These are phyloP conservation scores for Eupsilia transversa DNA, from an alignment of 2,888 invertebrate species.

Conservation along the genomic window DNA sequence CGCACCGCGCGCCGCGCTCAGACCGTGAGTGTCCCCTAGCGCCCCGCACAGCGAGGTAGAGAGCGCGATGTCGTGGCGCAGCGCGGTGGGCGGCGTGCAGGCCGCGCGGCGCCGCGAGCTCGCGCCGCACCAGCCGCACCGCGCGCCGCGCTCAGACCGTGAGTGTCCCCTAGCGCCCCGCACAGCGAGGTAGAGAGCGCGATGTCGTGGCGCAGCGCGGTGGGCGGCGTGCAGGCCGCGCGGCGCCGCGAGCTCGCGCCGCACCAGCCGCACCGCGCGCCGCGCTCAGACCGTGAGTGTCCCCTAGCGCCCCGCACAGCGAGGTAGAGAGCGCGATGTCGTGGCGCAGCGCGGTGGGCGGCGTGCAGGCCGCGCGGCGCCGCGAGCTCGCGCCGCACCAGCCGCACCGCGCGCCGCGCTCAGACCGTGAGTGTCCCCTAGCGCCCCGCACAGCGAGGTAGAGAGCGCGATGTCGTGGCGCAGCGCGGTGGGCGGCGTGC, in stretches of 20 bases:
- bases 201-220: constrained; percentile 93
- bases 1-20: constrained; percentile 53
- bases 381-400: neutral
- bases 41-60: constrained; percentile 92
- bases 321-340: no score
- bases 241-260: constrained; percentile 92
- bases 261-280: constrained; percentile 66
- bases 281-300: constrained; percentile 47
- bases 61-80: constrained; percentile 93
- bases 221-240: constrained; percentile 83
- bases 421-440: no score
- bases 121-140: constrained; percentile 74
- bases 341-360: neutral
- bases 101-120: constrained; percentile 93
- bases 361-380: neutral
- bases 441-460: no score
- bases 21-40: constrained; percentile 25
- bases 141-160: constrained; percentile 54
- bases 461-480: neutral
- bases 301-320: no score
- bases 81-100: constrained; percentile 93
- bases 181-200: constrained; percentile 92
- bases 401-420: no score
- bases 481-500: neutral
- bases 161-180: no score